Conservation (phyloP, 92 coral and sea anemone genomes). For the Epizoanthus illoricatus region DNA sequence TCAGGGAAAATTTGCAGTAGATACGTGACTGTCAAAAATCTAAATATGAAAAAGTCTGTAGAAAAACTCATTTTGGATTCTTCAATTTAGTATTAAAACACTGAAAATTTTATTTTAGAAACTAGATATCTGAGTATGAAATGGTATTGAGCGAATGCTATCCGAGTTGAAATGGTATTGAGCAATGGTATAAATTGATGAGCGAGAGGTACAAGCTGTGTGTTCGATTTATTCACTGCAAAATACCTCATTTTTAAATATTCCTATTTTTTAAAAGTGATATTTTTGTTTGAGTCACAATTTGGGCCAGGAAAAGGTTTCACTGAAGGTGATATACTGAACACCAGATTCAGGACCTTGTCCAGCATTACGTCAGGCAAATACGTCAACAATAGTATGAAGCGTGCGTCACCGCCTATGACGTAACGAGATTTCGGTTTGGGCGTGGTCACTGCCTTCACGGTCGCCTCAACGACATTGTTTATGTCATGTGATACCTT, state of each 20-base stretch:
- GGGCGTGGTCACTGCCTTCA: constrained; percentile 16
- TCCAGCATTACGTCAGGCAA: constrained; percentile 12
- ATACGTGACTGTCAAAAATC: too few species aligned
- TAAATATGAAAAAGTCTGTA: too few species aligned
- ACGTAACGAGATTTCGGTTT: constrained; percentile 24
- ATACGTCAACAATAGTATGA: constrained; percentile 14
- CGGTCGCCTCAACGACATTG: constrained; percentile 15
- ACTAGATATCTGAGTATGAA: too few species aligned
- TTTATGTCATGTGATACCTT: constrained; percentile 20
- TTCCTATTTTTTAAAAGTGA: not conserved
- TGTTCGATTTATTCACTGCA: too few species aligned
- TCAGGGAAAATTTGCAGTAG: too few species aligned
- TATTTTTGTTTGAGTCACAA: not conserved
- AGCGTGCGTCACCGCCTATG: constrained; percentile 11
- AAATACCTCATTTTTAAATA: not conserved
- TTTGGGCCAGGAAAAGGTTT: constrained; percentile 24
- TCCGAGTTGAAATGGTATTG: too few species aligned
- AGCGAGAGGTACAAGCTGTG: too few species aligned
- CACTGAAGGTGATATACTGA: not conserved
- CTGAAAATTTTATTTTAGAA: too few species aligned
- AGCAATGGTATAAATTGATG: too few species aligned
- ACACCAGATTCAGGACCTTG: constrained; percentile 1
- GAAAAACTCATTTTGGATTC: too few species aligned
- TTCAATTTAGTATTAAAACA: too few species aligned
- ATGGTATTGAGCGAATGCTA: too few species aligned